phyloP scores from a whole-genome alignment of 2,888 invertebrate species.

The Xestia c-nigrum region DNA sequence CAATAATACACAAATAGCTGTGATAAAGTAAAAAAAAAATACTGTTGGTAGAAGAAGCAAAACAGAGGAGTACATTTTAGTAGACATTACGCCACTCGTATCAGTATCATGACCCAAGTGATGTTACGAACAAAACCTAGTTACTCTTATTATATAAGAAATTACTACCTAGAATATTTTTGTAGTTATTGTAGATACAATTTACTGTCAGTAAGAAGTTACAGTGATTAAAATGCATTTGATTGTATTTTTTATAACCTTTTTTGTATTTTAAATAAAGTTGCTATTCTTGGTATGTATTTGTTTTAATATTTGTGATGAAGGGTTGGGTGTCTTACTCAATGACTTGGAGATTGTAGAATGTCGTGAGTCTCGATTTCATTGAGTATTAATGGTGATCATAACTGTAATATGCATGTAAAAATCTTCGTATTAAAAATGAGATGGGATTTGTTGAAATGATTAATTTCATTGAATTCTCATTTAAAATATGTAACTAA shows the following conservation, averaged over 20 bases:
- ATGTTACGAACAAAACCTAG: conserved; percentile 76
- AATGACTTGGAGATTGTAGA: conserved; percentile 53
- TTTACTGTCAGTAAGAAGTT: conserved; percentile 82
- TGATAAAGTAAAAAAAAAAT: conserved; percentile 63
- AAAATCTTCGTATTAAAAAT: conserved; percentile 29
- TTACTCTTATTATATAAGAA: conserved; percentile 71
- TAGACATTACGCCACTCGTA: conserved; percentile 44
- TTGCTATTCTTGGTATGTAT: conserved; percentile 87
- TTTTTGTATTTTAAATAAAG: conserved; percentile 90
- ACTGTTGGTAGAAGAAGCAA: conserved; percentile 40
- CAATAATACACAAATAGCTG: conserved; percentile 65
- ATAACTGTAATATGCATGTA: conserved; percentile 66
- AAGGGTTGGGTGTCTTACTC: conserved; percentile 41
- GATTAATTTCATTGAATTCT: conserved; percentile 46
- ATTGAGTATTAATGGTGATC: conserved; percentile 49
- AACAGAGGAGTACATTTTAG: conserved; percentile 45
- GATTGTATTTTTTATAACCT: conserved; percentile 90
- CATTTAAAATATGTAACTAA: conserved; percentile 62
- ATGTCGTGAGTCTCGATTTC: conserved; percentile 47
- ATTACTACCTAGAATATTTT: conserved; percentile 83
- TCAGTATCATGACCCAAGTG: conserved; percentile 73
- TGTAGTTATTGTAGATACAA: conserved; percentile 79
- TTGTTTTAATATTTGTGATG: conserved; percentile 77
- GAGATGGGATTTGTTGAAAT: conserved; percentile 38
- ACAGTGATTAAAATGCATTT: conserved; percentile 89